Conservation (phyloP, 2,888 invertebrate genomes). For the Steinernema carpocapsae region DNA sequence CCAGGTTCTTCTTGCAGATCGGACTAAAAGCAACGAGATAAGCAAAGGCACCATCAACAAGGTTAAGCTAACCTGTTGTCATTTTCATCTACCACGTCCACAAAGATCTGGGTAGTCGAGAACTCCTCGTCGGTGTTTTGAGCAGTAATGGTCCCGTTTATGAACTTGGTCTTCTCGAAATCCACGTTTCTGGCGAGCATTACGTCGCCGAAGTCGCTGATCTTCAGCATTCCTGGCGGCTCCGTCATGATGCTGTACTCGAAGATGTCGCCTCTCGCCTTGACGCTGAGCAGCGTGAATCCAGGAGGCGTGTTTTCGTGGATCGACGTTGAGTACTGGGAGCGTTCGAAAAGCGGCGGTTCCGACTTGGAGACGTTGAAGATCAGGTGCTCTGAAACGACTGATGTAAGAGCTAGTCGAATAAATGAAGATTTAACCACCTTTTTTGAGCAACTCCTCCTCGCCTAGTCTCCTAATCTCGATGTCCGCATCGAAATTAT, state of each 20-base stretch:
- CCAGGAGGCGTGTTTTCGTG: neutral
- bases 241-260: neutral
- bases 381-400: neutral
- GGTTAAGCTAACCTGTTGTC: slow-evolving; percentile 42
- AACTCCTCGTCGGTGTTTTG: neutral
- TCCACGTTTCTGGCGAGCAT: neutral
- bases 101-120: slow-evolving; percentile 41
- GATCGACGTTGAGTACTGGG: neutral
- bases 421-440: neutral
- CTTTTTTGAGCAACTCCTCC: neutral
- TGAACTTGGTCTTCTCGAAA: neutral
- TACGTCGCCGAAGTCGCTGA: neutral
- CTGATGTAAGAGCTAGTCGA: neutral
- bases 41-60: neutral
- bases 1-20: neutral
- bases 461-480: neutral
- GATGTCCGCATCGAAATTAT: neutral
- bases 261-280: neutral
- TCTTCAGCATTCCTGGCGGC: neutral
- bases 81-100: slow-evolving; percentile 45
- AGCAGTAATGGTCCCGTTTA: neutral
- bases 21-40: neutral
- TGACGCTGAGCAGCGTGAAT: neutral
- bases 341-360: neutral
- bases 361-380: neutral